Conservation (phyloP, 1,140 invertebrate species). For the Cheumatopsyche charites region DNA sequence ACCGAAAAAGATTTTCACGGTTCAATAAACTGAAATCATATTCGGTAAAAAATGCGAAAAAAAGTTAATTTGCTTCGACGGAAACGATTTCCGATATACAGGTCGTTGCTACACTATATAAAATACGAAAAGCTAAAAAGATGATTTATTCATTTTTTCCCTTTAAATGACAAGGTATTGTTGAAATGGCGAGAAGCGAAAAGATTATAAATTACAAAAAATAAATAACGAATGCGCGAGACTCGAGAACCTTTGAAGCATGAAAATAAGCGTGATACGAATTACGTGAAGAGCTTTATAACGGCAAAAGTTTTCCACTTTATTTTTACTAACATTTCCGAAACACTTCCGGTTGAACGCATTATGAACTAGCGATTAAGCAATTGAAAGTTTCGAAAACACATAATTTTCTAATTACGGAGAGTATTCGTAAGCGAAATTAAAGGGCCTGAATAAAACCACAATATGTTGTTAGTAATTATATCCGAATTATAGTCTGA, state of each 20-base stretch:
- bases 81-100: constrained; percentile 5
- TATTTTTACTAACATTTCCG: constrained; percentile 12
- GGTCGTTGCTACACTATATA: neutral
- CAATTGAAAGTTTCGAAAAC: neutral
- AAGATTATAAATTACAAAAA: neutral
- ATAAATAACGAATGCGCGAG: neutral
- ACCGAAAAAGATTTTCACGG: too few species aligned
- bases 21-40: too few species aligned
- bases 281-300: constrained; percentile 14
- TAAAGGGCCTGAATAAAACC: too few species aligned
- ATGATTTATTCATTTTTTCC: neutral
- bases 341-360: neutral
- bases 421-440: too few species aligned
- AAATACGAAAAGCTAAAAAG: neutral
- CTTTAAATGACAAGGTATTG: too few species aligned
- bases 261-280: constrained; percentile 13
- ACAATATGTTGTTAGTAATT: too few species aligned
- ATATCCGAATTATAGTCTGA: too few species aligned
- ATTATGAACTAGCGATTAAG: neutral
- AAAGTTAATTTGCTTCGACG: constrained; percentile 4
- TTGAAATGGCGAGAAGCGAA: neutral
- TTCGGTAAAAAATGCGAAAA: neutral
- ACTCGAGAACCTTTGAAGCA: neutral
- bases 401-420: neutral
- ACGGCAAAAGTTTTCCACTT: constrained; percentile 10